Conservation (phyloP, 2,888 invertebrate genomes). For the Bombyx huttoni region DNA sequence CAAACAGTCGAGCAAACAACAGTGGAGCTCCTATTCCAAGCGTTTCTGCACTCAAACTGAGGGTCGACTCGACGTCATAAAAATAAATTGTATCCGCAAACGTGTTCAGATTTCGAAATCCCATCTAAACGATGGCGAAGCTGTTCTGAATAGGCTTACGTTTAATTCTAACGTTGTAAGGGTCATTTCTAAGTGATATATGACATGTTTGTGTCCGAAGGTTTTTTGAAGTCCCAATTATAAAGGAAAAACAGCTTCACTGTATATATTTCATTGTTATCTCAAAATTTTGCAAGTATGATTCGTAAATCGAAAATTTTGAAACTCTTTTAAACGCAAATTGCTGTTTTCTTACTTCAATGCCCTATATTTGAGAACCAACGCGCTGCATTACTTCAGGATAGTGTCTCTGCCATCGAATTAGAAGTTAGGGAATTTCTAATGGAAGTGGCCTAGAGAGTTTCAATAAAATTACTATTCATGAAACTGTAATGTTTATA, state of each 20-base stretch:
- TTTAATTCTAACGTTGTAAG: background rate
- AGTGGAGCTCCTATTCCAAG: slow-evolving; percentile 12
- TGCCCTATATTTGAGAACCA: background rate
- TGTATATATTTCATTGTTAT: too few relatives aligned
- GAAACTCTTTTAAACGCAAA: too few relatives aligned
- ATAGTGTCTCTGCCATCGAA: background rate
- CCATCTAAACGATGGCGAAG: background rate
- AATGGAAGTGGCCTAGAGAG: background rate
- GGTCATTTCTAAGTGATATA: background rate
- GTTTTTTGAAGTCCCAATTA: background rate
- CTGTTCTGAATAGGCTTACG: background rate
- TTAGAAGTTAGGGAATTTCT: background rate
- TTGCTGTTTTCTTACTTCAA: background rate
- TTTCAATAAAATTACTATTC: background rate
- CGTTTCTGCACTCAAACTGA: slow-evolving; percentile 15
- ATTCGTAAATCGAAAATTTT: too few relatives aligned
- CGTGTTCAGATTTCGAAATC: slow-evolving; percentile 26
- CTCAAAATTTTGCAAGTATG: too few relatives aligned
- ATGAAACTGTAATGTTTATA: too few relatives aligned
- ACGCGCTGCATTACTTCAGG: background rate
- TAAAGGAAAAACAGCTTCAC: too few relatives aligned
- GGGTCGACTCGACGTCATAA: slow-evolving; percentile 30
- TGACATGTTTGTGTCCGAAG: background rate
- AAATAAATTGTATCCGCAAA: slow-evolving; percentile 42
- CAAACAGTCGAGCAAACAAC: slow-evolving; percentile 7